These are phyloP conservation scores for Tokudaia tokunoshimensis DNA, from an alignment of 2,797 vertebrate species.

Conservation along the genomic window DNA sequence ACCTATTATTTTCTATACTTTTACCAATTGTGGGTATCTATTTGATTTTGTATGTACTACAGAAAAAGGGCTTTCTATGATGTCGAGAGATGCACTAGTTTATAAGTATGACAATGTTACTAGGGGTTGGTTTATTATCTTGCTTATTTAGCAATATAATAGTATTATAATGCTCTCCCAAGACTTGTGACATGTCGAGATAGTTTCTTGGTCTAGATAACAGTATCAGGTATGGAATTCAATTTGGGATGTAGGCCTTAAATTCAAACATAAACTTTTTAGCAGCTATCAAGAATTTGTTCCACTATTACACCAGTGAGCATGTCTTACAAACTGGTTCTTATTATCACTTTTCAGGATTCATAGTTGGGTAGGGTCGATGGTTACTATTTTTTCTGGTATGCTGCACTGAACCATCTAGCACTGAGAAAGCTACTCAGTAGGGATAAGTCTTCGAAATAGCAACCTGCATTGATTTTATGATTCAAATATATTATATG, in stretches of 20 bases:
- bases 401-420: neutral
- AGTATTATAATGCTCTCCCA: neutral
- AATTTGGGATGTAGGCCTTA: neutral
- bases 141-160: neutral
- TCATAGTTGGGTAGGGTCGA: neutral
- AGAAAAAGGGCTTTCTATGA: neutral
- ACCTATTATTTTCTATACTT: neutral
- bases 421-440: neutral
- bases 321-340: neutral
- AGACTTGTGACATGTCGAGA: neutral
- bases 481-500: neutral
- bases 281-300: neutral
- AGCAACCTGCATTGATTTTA: neutral
- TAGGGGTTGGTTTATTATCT: neutral
- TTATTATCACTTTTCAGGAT: neutral
- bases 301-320: neutral
- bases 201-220: neutral
- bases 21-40: neutral
- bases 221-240: neutral
- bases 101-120: neutral
- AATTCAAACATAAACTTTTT: no score
- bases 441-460: neutral
- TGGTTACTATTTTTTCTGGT: neutral
- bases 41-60: no score
- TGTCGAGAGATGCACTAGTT: neutral